phyloP scores from a whole-genome alignment of 30 jellyfish, hydroid and myxozoan genomes.

The Hydractinia symbiolongicarpus region DNA sequence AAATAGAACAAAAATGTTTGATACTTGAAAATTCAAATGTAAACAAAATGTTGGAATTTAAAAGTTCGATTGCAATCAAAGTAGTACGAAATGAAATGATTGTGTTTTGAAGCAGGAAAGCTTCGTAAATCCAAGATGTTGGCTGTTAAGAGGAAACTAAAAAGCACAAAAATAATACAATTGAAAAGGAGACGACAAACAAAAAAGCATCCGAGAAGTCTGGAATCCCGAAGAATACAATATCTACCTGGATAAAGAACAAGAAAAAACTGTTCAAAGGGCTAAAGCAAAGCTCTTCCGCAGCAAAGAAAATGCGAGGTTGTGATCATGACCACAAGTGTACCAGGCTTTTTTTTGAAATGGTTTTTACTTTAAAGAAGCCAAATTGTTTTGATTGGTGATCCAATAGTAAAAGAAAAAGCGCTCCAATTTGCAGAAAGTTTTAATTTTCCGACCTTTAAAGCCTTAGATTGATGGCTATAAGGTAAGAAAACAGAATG shows the following conservation, averaged over 20 bases:
- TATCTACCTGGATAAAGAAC: background rate
- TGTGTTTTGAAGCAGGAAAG: background rate
- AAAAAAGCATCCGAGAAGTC: no score
- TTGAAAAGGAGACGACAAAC: no score
- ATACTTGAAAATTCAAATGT: no score
- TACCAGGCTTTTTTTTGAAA: background rate
- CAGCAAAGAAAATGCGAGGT: conserved; percentile 4
- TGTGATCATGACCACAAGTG: conserved; percentile 4
- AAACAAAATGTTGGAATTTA: no score
- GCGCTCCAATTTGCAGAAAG: conserved; percentile 8
- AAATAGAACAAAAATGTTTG: no score
- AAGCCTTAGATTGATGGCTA: background rate
- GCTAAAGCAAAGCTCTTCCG: conserved; percentile 9
- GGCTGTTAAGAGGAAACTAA: conserved; percentile 6
- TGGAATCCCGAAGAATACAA: no score
- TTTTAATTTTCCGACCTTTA: background rate
- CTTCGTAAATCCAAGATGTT: background rate
- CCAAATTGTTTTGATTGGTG: conserved; percentile 6
- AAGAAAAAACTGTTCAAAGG: conserved; percentile 2
- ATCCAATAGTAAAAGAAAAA: conserved; percentile 1
- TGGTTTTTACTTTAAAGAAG: conserved; percentile 4
- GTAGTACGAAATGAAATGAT: background rate
- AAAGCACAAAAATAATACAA: conserved; percentile 6
- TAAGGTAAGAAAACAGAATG: conserved; percentile 11
- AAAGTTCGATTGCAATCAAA: background rate